These are phyloP conservation scores for Phoronis australis DNA, from an alignment of 2,888 invertebrate species.

Conservation along the genomic window DNA sequence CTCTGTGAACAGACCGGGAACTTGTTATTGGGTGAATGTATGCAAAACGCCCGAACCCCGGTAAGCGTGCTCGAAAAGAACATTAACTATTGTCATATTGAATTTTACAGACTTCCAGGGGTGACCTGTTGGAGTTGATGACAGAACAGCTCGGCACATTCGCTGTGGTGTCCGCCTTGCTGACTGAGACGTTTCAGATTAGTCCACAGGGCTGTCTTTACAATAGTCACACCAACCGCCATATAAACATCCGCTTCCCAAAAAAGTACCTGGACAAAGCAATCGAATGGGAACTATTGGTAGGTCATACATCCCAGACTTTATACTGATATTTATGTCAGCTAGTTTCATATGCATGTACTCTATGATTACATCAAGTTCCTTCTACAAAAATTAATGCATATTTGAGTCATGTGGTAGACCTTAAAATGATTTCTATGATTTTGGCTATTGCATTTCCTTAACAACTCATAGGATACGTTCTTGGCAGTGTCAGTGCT, in stretches of 20 bases:
- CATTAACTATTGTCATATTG: too few relatives aligned
- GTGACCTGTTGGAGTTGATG: slow-evolving; percentile 32
- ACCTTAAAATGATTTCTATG: too few relatives aligned
- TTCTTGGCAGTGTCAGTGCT: too few relatives aligned
- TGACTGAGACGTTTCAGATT: slow-evolving; percentile 38
- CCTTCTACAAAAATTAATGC: too few relatives aligned
- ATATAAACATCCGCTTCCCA: slow-evolving; percentile 43
- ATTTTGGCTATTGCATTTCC: too few relatives aligned
- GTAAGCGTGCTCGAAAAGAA: too few relatives aligned
- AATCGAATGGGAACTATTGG: slow-evolving; percentile 40
- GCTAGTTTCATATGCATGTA: too few relatives aligned
- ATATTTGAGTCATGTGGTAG: too few relatives aligned
- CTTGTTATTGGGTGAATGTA: not conserved
- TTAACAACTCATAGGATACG: too few relatives aligned
- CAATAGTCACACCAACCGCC: slow-evolving; percentile 38
- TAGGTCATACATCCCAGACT: slow-evolving; percentile 9
- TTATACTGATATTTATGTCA: too few relatives aligned
- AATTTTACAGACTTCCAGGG: too few relatives aligned
- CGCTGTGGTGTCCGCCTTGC: slow-evolving; percentile 35
- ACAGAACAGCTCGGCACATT: slow-evolving; percentile 36
- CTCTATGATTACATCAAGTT: too few relatives aligned
- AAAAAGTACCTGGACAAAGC: slow-evolving; percentile 40
- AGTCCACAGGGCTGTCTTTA: slow-evolving; percentile 44
- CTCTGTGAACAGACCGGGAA: not conserved
- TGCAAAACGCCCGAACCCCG: not conserved